Base-by-base conservation (phyloP, 2,113 vertebrate species). In the Psittacus erithacus region DNA sequence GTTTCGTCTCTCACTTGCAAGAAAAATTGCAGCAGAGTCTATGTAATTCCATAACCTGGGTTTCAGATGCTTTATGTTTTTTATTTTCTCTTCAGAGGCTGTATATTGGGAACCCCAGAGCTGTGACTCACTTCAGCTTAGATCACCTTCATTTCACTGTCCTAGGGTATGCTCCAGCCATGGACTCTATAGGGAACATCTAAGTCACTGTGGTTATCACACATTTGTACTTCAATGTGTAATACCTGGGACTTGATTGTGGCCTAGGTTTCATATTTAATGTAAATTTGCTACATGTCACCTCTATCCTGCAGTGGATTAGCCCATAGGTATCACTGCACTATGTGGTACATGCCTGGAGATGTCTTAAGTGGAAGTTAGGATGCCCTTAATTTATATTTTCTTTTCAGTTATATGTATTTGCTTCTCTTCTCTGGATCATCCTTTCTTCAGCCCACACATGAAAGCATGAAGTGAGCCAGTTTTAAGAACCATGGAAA, bases 31-130 rank as follows among this genome's bases (percentile, higher is more conserved):
- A 82, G 50, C 14, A 63, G 81, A 68, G 29, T 20, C n/a, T 47
- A 2, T 23, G 14, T n/a, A 62, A 47, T 46, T 82, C 49, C 71
- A 52, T 85, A 27, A 62, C 20, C 24, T 52, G 44, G 52, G 4
- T 69, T 87, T 64, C 29, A 71, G 68, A 80, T 63, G n/a, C 22
- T 62, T 60, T 44, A 0, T 62, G n/a, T 15, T 35, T 12, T 5
- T 52, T 24, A 62, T 31, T 23, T 17, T 13, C 20, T 65, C 53
- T 68, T 80, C 11, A 27, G 31, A 63, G n/a, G 18, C 17, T 84
- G 63, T 80, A 3, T 38, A 10, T 31, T 0, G 0, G 35, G 31
- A 64, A 17, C 27, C 35, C 27, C 8, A 65, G 13, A 15, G 27
- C 44, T 62, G 41, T 57, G 55, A 63, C 63, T 73, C 17, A 1